Conservation (phyloP, 2,113 vertebrate species). For the Fukomys damarensis region DNA sequence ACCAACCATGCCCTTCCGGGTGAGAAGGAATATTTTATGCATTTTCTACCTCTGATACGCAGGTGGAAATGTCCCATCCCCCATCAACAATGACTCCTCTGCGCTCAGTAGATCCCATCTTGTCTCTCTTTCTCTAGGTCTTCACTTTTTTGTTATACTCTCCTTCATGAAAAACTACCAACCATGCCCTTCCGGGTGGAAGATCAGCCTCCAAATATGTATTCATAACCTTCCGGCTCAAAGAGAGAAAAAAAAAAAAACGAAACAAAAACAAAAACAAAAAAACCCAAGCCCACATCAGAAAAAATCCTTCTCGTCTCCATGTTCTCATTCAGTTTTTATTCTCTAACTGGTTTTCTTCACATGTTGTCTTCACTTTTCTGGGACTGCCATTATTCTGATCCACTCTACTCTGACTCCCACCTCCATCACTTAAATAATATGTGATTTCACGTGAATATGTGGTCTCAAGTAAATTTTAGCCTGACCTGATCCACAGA, state of each 20-base stretch:
- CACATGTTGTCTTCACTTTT: neutral
- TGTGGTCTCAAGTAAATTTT: neutral
- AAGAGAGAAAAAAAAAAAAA: neutral
- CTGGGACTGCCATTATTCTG: neutral
- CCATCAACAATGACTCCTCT: neutral
- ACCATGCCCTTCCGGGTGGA: neutral
- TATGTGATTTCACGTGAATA: neutral
- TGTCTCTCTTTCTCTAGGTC: neutral
- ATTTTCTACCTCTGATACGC: neutral
- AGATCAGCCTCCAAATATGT: neutral
- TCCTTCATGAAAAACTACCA: neutral
- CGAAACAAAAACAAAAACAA: neutral
- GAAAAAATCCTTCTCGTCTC: neutral
- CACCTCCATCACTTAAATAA: neutral
- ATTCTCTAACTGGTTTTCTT: neutral
- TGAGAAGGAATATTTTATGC: too few relatives aligned
- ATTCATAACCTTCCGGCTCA: neutral
- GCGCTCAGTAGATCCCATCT: neutral
- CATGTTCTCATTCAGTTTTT: neutral
- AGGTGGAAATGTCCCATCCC: neutral
- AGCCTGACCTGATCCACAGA: neutral
- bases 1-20: neutral
- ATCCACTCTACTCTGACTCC: neutral
- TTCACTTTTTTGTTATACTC: neutral
- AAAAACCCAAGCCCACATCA: neutral